A percentile compares a stretch with the other conserved stretches of the same genome.
phyloP scores from a whole-genome alignment of 2,797 vertebrate species.

The Cossypha heuglini region DNA sequence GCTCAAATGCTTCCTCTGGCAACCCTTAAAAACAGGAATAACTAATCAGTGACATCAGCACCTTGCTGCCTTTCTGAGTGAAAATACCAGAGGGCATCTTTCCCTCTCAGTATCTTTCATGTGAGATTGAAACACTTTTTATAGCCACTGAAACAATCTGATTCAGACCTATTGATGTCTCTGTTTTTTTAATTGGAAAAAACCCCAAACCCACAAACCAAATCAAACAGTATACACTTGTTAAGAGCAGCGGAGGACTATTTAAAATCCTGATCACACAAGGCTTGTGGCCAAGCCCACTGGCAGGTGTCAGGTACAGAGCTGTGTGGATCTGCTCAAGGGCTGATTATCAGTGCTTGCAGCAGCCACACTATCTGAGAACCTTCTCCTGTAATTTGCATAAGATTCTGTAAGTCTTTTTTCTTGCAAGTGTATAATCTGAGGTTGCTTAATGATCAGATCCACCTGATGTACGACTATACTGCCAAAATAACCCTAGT shows the following conservation, averaged over 20 bases:
- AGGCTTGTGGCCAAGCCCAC: not conserved
- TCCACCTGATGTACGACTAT: not conserved
- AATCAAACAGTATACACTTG: not conserved
- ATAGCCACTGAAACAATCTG: not conserved
- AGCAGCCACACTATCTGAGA: not conserved
- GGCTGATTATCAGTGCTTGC: not conserved
- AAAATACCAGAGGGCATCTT: not conserved
- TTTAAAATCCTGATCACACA: not conserved
- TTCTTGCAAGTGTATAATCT: not conserved
- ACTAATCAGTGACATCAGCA: constrained; percentile 25
- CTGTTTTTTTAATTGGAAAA: not conserved
- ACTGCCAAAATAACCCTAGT: not conserved
- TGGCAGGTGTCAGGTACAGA: not conserved
- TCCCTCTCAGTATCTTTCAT: not conserved
- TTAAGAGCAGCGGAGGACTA: not conserved
- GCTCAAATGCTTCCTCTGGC: constrained; percentile 91
- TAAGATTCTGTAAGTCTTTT: not conserved
- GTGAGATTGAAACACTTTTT: not conserved
- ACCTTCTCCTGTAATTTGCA: not conserved
- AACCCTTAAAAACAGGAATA: constrained; percentile 81
- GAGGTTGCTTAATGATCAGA: not conserved
- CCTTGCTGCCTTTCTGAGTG: not conserved
- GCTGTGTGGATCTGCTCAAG: not conserved
- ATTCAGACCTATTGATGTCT: not conserved
- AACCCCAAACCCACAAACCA: not conserved